phyloP scores from a whole-genome alignment of 2,113 vertebrate genomes.

The Nothobranchius kuhntae region DNA sequence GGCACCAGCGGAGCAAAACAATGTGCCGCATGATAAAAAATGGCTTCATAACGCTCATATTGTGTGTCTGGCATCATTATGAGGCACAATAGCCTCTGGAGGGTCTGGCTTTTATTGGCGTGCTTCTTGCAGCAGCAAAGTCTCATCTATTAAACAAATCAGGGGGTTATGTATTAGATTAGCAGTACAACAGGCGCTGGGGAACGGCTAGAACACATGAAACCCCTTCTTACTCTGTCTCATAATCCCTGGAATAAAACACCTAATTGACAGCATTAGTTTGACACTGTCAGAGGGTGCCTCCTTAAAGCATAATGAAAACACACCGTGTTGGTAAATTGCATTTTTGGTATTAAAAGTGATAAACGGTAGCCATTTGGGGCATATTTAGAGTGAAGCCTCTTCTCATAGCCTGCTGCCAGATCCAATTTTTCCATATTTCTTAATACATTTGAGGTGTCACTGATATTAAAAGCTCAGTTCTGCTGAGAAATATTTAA shows the following conservation, averaged over 20 bases:
- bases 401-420: slow-evolving; percentile 43
- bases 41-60: slow-evolving; percentile 74
- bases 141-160: slow-evolving; percentile 83
- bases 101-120: slow-evolving; percentile 76
- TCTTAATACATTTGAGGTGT: slow-evolving; percentile 70
- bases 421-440: slow-evolving; percentile 68
- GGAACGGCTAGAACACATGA: slow-evolving; percentile 64
- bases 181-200: slow-evolving; percentile 68
- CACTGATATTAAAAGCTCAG: slow-evolving; percentile 73
- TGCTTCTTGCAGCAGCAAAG: slow-evolving; percentile 74
- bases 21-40: slow-evolving; percentile 74
- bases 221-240: slow-evolving; percentile 60
- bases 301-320: slow-evolving; percentile 72
- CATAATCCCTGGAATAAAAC: slow-evolving; percentile 74
- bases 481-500: slow-evolving; percentile 66
- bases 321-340: slow-evolving; percentile 63
- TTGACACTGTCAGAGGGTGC: slow-evolving; percentile 62
- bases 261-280: slow-evolving; percentile 72
- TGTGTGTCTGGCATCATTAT: slow-evolving; percentile 81
- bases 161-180: slow-evolving; percentile 81
- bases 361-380: slow-evolving; percentile 72
- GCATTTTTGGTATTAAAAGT: slow-evolving; percentile 69
- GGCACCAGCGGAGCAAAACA: slow-evolving; percentile 71
- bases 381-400: slow-evolving; percentile 54
- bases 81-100: slow-evolving; percentile 77